Evolutionary conservation across 2,888 invertebrate genomes (phyloP).

Genomic region (Catocala sponsa): DNA sequence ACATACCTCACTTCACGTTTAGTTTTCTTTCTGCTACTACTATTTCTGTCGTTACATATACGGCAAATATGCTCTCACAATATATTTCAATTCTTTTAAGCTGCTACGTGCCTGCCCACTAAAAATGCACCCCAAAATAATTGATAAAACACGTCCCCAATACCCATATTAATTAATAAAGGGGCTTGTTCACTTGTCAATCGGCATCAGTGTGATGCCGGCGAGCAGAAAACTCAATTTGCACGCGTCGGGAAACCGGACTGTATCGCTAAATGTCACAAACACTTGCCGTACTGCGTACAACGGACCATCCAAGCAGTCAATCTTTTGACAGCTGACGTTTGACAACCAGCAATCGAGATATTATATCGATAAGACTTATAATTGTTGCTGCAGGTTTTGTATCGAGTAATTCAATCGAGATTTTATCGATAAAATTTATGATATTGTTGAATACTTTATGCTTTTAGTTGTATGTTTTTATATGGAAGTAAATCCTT

Average conservation of each 20-base stretch:
- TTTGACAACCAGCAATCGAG: slow-evolving; percentile 13
- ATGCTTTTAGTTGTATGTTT: no score
- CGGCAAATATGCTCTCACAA: no score
- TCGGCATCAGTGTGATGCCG: slow-evolving; percentile 66
- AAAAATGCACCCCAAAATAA: slow-evolving; percentile 10
- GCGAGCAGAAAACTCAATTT: slow-evolving; percentile 78
- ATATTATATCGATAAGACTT: slow-evolving; percentile 13
- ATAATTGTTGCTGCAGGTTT: slow-evolving; percentile 4
- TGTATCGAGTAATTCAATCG: not conserved
- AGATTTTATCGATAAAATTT: no score
- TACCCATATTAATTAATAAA: slow-evolving; percentile 50
- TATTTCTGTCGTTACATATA: no score
- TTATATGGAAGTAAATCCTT: no score
- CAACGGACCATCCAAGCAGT: slow-evolving; percentile 43
- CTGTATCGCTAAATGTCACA: slow-evolving; percentile 73
- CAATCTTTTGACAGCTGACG: slow-evolving; percentile 52
- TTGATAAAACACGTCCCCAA: slow-evolving; percentile 36
- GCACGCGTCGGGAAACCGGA: slow-evolving; percentile 66
- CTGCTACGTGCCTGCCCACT: not conserved
- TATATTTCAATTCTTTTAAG: no score
- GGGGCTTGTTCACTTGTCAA: slow-evolving; percentile 67
- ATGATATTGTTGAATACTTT: no score
- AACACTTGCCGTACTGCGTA: slow-evolving; percentile 61
- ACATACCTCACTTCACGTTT: no score
- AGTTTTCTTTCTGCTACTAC: no score